Base-by-base conservation (phyloP, 37 sponge, comb jelly and placozoan genomes). In the Tethya wilhelma region DNA sequence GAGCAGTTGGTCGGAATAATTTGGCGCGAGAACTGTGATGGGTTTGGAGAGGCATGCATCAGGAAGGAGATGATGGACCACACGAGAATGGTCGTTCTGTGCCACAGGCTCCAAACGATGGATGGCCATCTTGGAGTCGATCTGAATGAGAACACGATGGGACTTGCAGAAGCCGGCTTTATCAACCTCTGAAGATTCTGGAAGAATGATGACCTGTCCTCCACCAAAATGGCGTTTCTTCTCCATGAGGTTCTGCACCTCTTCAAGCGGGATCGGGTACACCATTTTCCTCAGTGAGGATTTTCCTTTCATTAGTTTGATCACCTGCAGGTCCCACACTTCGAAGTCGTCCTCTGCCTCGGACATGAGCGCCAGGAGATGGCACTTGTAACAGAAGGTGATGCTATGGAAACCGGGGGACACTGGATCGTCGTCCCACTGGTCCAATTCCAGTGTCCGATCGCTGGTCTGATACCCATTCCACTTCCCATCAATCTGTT, bases 271-370 rank as follows among this genome's bases (percentile, higher is more conserved):
- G 44, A 84, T 38, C 1, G 84, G 84, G 59, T 75, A 84, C 62
- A 84, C 84, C 74, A 74, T 75, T 56, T 75, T 84, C 9, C 68
- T 29, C 4, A 60, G 1, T 19, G 69, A 29, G n/a, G 42, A 4
- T 33, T 38, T 57, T 25, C 84, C 84, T 25, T 40, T 56, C 42
- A 14, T 17, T 19, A 84, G 69, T 34, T 84, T 84, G 34, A 84
- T 60, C 37, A 84, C 76, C 42, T 84, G 84, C 22, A 84, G 58
- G 43, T 84, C 84, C 84, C 84, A 84, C 68, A 84, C 84, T 44
- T 84, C 84, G 25, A 71, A 49, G 44, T 84, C 84, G 28, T 68
- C 84, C 28, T 84, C 84, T 25, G 84, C 84, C 59, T 84, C 77
- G 41, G 84, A 75, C 69, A 84, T 23, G 43, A 84, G 68, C 0